Base-by-base conservation (phyloP, 2,113 vertebrate genomes). In the Caranx ignobilis region DNA sequence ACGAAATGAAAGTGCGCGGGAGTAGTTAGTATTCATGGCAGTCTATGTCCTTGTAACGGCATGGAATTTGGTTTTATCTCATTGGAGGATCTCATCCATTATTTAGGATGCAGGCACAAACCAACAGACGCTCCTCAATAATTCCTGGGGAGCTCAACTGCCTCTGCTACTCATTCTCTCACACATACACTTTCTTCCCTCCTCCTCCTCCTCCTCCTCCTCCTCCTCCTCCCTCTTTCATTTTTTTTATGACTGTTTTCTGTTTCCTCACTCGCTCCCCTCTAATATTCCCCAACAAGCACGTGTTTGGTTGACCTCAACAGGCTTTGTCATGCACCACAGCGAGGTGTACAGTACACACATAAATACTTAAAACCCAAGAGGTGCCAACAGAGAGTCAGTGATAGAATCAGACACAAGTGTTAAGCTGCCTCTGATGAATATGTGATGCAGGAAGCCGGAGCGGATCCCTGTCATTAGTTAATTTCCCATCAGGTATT, bases 71-170 rank as follows among this genome's bases (percentile, higher is more conserved):
- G 84, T 69, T 91, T 91, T 92, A 92, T 94, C 90, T 93, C 82
- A 89, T 85, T 69, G 81, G 81, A 93, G 75, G 81, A 93, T 92
- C 92, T 94, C 92, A 92, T 93, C 86, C 89, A 92, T 94, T 93
- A 92, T 94, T 94, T 88, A 93, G 89, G 80, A 88, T 75, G 84
- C 80, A 78, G 78, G 73, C 75, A 45, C 79, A 75, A 88, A 81
- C 82, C 59, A 73, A 86, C 81, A 86, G 81, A 83, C 67, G 60
- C 83, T 83, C 77, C 86, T 89, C 79, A 89, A 89, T 91, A 91
- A 93, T 89, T 91, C 90, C 85, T 77, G 74, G 65, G 79, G 85
- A 83, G 81, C 71, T 77, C 4, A 3, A 32, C 71, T 69, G 54
- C 59, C 76, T 89, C 79, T 82, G 81, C 81, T 65, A 21, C 70